Evolutionary conservation across 1,140 invertebrate genomes (phyloP).

Genomic region (Drosophila simulans): DNA sequence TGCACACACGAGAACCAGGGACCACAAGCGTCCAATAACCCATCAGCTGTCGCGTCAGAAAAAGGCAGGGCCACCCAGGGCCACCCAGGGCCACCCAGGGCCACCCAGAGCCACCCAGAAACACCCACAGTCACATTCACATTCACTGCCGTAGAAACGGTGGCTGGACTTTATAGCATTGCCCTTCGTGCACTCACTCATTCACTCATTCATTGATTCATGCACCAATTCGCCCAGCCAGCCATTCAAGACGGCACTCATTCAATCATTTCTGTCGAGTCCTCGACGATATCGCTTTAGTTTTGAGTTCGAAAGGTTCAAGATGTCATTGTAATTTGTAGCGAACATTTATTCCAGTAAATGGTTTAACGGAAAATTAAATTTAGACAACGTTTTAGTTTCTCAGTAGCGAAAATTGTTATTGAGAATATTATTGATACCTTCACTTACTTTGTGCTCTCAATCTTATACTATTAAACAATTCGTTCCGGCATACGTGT

Average conservation of each 20-base stretch:
- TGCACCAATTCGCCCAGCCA: slow-evolving; percentile 67
- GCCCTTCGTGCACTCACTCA: slow-evolving; percentile 57
- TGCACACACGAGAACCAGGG: slow-evolving; percentile 20
- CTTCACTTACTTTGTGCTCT: too few relatives aligned
- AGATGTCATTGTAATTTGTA: slow-evolving; percentile 26
- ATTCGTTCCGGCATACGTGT: too few relatives aligned
- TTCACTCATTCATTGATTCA: slow-evolving; percentile 65
- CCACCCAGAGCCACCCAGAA: background rate
- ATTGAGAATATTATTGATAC: background rate
- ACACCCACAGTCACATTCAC: too few relatives aligned
- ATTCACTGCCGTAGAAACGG: slow-evolving; percentile 1
- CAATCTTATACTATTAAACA: too few relatives aligned
- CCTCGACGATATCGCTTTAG: slow-evolving; percentile 19
- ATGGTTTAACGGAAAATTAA: background rate
- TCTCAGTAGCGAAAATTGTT: background rate
- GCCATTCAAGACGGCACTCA: slow-evolving; percentile 62
- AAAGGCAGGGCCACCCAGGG: background rate
- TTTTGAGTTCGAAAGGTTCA: background rate
- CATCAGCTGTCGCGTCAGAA: slow-evolving; percentile 29
- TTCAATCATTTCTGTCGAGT: slow-evolving; percentile 59
- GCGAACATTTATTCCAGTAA: background rate
- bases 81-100: slow-evolving; percentile 1
- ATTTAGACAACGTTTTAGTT: background rate
- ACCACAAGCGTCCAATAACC: slow-evolving; percentile 56
- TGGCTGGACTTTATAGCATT: slow-evolving; percentile 51